Percentiles rank a stretch among this genome's conserved stretches.
Evolutionary conservation across 2,888 invertebrate genomes (phyloP).

Genomic region (Polyommatus icarus): DNA sequence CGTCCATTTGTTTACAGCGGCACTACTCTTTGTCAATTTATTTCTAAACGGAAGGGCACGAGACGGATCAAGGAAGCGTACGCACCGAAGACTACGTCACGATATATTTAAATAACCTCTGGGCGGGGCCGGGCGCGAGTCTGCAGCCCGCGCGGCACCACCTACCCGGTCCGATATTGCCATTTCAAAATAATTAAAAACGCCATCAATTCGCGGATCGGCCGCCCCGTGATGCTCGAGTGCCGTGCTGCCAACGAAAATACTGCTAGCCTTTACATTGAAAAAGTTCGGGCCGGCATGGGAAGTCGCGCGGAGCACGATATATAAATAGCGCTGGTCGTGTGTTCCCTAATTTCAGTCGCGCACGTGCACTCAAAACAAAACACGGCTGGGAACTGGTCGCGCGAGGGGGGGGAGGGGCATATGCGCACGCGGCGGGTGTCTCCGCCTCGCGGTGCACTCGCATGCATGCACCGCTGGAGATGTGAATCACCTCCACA

Average conservation of each 20-base stretch:
- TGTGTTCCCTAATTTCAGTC: conserved; percentile 28
- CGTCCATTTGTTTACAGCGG: conserved; percentile 2
- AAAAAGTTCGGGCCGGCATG: conserved; percentile 17
- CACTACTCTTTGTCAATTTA: conserved; percentile 36
- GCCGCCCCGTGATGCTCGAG: conserved; percentile 33
- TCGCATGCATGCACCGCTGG: conserved; percentile 8
- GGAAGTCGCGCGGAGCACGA: conserved; percentile 3
- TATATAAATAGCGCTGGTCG: conserved; percentile 20
- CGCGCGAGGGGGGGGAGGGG: conserved; percentile 35
- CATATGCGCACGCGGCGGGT: conserved; percentile 39
- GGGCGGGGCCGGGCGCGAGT: conserved; percentile 54
- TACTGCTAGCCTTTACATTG: conserved; percentile 41
- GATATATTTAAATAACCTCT: conserved; percentile 64
- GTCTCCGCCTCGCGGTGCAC: conserved; percentile 36
- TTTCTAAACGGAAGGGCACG: conserved; percentile 59
- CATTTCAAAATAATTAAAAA: conserved; percentile 43
- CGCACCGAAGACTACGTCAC: conserved; percentile 56
- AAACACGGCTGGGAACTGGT: conserved; percentile 42
- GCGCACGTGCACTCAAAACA: conserved; percentile 44
- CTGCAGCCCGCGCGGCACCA: conserved; percentile 67
- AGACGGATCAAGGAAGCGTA: conserved; percentile 61
- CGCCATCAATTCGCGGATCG: conserved; percentile 36
- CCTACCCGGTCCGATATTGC: conserved; percentile 43
- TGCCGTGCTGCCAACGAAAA: conserved; percentile 53
- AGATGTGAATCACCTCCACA: conserved; percentile 24